Conservation (phyloP, 2,797 vertebrate species). For the Chelonia mydas region DNA sequence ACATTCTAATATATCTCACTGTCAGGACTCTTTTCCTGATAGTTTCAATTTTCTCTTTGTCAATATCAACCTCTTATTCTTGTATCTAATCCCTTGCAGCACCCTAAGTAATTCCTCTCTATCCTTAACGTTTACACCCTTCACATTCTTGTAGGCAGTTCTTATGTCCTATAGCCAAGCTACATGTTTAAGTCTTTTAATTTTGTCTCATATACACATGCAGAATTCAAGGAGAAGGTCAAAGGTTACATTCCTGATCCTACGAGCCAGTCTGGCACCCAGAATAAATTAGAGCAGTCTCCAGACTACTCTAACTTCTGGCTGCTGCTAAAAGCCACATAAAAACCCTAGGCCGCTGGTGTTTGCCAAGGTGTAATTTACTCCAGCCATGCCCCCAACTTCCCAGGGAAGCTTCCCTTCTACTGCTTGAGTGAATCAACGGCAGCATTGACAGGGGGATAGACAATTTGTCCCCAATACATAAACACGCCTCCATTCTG, state of each 20-base stretch:
- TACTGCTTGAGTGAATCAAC: not conserved
- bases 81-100: not conserved
- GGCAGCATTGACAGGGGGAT: not conserved
- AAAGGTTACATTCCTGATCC: not conserved
- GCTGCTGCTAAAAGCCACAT: not conserved
- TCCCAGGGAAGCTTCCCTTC: not conserved
- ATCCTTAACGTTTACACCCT: accelerated
- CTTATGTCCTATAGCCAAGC: not conserved
- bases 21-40: not conserved
- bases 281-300: constrained; percentile 18
- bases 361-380: not conserved
- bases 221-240: not conserved
- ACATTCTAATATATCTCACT: not conserved
- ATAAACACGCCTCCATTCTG: not conserved
- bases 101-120: not conserved
- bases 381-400: not conserved
- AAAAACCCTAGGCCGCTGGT: not conserved
- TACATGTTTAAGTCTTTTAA: not conserved
- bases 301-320: not conserved
- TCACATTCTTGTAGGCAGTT: not conserved
- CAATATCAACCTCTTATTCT: not conserved
- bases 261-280: not conserved
- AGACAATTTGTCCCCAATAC: not conserved
- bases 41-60: not conserved
- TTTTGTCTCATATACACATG: not conserved